phyloP scores from a whole-genome alignment of 2,113 vertebrate species.

The Irena cyanogastra region DNA sequence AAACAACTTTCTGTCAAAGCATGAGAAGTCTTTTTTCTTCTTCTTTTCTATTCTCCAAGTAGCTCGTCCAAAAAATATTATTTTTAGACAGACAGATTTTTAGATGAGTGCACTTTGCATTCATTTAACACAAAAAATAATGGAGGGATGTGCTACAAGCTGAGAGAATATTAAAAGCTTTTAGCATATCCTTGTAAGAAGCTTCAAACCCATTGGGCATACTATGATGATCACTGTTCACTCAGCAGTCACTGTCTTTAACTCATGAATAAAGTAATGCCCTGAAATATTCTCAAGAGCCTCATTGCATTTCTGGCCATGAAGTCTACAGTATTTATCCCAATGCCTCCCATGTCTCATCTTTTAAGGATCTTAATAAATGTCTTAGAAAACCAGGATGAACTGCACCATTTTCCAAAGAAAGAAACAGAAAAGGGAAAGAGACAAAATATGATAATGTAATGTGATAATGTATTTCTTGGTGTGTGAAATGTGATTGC shows the following conservation, averaged over 20 bases:
- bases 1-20: constrained; percentile 8
- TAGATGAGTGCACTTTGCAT: constrained; percentile 9
- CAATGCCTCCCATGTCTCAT: background rate
- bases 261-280: constrained; percentile 35
- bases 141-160: background rate
- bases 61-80: constrained; percentile 35
- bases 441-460: background rate
- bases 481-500: background rate
- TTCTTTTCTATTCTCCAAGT: constrained; percentile 3
- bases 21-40: background rate
- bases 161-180: constrained; percentile 22
- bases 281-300: constrained; percentile 10
- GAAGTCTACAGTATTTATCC: background rate
- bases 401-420: background rate
- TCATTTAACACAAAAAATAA: constrained; percentile 22
- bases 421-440: background rate
- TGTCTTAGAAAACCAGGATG: background rate
- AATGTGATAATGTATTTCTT: background rate
- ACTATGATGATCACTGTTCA: background rate
- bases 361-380: constrained; percentile 26
- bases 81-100: constrained; percentile 48
- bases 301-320: background rate
- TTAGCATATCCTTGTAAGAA: background rate
- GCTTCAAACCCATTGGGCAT: background rate
- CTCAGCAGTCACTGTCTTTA: background rate